These are phyloP conservation scores for Melangyna quadrimaculata DNA, from an alignment of 2,888 invertebrate species.

Conservation along the genomic window DNA sequence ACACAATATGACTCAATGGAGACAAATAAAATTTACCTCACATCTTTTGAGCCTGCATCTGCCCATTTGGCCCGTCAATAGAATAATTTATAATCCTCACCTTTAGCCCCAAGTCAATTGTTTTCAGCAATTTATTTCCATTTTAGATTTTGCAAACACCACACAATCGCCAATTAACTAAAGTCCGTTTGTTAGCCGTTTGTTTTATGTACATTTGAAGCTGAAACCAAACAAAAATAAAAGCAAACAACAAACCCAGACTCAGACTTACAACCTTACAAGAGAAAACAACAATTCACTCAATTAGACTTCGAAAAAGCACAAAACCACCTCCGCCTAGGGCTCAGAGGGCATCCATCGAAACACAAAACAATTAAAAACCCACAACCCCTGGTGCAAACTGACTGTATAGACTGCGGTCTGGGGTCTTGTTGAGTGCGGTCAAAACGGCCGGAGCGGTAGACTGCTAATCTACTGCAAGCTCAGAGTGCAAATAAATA, in stretches of 20 bases:
- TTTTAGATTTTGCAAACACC: conserved; percentile 70
- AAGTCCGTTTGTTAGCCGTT: conserved; percentile 50
- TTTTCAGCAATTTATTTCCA: conserved; percentile 68
- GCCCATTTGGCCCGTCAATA: conserved; percentile 61
- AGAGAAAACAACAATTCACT: conserved; percentile 67
- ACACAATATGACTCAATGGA: conserved; percentile 44
- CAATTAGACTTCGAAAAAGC: conserved; percentile 70
- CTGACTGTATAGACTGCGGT: background rate
- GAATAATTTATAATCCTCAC: conserved; percentile 69
- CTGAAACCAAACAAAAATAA: conserved; percentile 21
- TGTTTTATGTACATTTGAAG: conserved; percentile 25
- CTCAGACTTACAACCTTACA: conserved; percentile 31
- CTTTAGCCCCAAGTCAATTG: conserved; percentile 68
- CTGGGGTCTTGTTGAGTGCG: background rate
- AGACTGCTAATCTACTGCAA: conserved; percentile 34
- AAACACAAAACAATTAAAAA: conserved; percentile 71
- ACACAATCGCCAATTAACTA: conserved; percentile 69
- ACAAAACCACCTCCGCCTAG: conserved; percentile 61
- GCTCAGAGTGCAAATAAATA: conserved; percentile 71
- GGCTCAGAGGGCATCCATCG: conserved; percentile 68
- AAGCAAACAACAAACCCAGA: conserved; percentile 30
- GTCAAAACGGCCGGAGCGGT: background rate
- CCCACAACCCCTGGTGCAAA: conserved; percentile 66
- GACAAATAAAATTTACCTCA: conserved; percentile 66
- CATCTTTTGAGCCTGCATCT: conserved; percentile 58